These are phyloP conservation scores for Urocolius indicus DNA, from an alignment of 2,113 vertebrate species.

Conservation along the genomic window DNA sequence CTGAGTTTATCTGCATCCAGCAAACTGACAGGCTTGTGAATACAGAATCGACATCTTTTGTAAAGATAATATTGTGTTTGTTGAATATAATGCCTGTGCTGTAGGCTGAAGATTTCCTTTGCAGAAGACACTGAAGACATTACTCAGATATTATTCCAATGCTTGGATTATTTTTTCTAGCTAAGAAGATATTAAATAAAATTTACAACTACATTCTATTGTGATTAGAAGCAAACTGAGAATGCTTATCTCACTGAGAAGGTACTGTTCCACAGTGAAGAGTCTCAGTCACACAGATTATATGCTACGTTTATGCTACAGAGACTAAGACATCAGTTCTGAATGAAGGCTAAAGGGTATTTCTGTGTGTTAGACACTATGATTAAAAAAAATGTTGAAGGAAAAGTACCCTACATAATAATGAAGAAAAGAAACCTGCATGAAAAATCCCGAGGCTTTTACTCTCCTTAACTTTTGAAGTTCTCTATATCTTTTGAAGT, in stretches of 20 bases:
- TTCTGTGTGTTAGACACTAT: not conserved
- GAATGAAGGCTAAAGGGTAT: not conserved
- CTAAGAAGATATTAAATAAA: not conserved
- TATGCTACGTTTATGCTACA: fast-evolving
- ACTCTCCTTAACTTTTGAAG: not conserved
- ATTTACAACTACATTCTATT: not conserved
- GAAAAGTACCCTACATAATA: fast-evolving
- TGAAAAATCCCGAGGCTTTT: not conserved
- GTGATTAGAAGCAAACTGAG: not conserved
- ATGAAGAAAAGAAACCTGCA: not conserved
- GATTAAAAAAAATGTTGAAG: not conserved
- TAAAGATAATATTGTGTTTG: not conserved
- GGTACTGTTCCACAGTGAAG: not conserved
- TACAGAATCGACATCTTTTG: not conserved
- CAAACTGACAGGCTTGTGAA: not conserved
- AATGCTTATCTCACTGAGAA: not conserved
- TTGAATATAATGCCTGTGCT: not conserved
- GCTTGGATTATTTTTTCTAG: not conserved
- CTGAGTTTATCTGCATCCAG: not conserved
- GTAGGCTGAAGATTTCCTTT: not conserved
- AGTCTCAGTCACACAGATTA: not conserved
- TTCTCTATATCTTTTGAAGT: not conserved
- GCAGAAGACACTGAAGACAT: not conserved
- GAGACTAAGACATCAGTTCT: not conserved
- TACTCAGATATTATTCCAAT: not conserved